A percentile compares a stretch with the other conserved stretches of the same genome.
These are phyloP conservation scores for Triplophysa yarkandensis DNA, from an alignment of 2,797 vertebrate species.

Conservation along the genomic window DNA sequence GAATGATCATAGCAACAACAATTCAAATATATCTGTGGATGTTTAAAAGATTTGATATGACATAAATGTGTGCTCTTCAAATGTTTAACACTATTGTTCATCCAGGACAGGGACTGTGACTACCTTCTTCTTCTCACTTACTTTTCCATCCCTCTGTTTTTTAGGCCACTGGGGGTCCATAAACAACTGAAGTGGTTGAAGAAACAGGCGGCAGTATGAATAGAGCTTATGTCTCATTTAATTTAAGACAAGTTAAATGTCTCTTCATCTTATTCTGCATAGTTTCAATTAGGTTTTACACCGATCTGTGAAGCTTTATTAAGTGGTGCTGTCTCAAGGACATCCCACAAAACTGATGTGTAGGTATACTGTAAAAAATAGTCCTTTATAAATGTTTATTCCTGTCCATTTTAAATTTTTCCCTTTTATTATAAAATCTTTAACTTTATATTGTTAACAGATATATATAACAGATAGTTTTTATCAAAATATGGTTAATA, in stretches of 20 bases:
- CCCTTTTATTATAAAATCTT: no score
- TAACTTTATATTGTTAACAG: no score
- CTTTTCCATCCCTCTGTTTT: slow-evolving; percentile 36
- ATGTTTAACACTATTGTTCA: background rate
- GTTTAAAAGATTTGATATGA: background rate
- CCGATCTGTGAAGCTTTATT: no score
- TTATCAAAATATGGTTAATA: no score
- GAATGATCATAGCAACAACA: no score
- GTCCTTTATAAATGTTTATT: no score
- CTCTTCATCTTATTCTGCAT: background rate
- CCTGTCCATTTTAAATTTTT: no score
- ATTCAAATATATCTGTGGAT: background rate
- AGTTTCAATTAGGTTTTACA: background rate
- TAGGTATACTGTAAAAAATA: no score
- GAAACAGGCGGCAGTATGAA: slow-evolving; percentile 35
- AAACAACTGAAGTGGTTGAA: slow-evolving; percentile 25
- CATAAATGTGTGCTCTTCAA: background rate
- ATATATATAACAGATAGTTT: no score
- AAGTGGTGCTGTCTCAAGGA: background rate
- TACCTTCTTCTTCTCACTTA: slow-evolving; percentile 5
- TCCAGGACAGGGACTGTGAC: background rate
- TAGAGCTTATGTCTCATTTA: slow-evolving; percentile 40
- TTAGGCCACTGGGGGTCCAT: slow-evolving; percentile 39
- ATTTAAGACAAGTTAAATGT: background rate
- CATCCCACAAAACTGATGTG: background rate